Percentiles rank a stretch among this genome's conserved stretches.
These are phyloP conservation scores for Entomyzon cyanotis DNA, from an alignment of 2,113 vertebrate genomes.

Conservation along the genomic window DNA sequence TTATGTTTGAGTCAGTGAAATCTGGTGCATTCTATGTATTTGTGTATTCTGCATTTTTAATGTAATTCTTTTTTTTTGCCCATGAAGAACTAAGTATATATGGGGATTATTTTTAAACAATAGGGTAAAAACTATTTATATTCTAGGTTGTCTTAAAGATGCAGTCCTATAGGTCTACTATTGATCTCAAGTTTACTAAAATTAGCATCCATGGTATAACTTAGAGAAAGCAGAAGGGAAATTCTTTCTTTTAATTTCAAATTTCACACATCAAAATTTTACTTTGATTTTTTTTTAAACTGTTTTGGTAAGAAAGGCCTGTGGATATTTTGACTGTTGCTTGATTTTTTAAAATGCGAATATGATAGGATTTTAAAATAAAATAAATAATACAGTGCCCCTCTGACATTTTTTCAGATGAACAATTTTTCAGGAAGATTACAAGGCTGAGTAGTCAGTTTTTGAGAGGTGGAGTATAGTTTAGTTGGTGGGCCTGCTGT, in stretches of 20 bases:
- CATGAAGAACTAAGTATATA: background rate
- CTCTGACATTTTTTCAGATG: constrained; percentile 7
- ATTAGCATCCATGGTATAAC: background rate
- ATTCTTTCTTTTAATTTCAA: background rate
- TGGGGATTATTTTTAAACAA: background rate
- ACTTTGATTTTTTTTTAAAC: too few relatives aligned
- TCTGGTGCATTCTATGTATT: background rate
- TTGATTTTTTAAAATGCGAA: background rate
- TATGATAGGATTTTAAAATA: background rate
- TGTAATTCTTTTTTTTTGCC: background rate
- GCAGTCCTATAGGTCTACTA: background rate
- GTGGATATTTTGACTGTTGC: background rate
- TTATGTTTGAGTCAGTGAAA: background rate
- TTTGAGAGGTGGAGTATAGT: constrained; percentile 52
- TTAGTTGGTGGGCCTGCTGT: constrained; percentile 58
- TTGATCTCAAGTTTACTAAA: background rate
- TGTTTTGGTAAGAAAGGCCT: background rate
- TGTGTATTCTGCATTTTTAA: background rate
- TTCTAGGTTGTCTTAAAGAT: background rate
- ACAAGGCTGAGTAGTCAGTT: constrained; percentile 56
- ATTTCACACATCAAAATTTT: too few relatives aligned
- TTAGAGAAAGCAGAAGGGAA: background rate
- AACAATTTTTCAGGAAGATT: constrained; percentile 46
- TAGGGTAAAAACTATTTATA: background rate
- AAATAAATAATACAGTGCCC: background rate